Conservation (phyloP, 2,113 vertebrate genomes). For the Heterotis niloticus region DNA sequence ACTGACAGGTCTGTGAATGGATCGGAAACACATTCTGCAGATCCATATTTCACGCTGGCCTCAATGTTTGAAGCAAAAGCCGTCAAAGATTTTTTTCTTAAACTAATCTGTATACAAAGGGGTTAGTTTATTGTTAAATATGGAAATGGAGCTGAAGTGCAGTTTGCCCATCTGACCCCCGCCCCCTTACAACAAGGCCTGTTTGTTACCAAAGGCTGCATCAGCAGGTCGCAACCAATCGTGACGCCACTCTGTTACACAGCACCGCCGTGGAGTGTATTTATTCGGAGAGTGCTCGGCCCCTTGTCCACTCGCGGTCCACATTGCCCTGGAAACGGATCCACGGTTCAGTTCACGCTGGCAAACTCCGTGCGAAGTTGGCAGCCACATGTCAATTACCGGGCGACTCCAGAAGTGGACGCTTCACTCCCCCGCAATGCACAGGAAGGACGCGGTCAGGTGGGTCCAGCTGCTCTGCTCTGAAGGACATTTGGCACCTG, state of each 20-base stretch:
- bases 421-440: constrained; percentile 47
- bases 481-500: not conserved
- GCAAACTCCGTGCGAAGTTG: no score
- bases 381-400: no score
- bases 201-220: constrained; percentile 28
- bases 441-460: constrained; percentile 67
- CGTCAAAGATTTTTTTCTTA: no score
- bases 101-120: no score
- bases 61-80: no score
- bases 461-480: constrained; percentile 38
- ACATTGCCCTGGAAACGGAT: no score
- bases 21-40: no score
- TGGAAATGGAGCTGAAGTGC: not conserved
- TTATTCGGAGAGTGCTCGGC: constrained; percentile 26
- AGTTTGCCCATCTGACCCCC: constrained; percentile 19
- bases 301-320: no score
- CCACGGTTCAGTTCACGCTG: no score
- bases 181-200: constrained; percentile 17
- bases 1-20: no score
- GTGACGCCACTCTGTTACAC: constrained; percentile 23
- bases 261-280: constrained; percentile 24
- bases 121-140: no score
- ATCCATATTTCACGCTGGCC: no score
- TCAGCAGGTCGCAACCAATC: constrained; percentile 43
- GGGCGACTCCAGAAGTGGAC: not conserved